Evolutionary conservation across 1,140 invertebrate genomes (phyloP), one percentile per base, ranked within the genome.

Genomic region (silkworm (Bombyx mori)): DNA sequence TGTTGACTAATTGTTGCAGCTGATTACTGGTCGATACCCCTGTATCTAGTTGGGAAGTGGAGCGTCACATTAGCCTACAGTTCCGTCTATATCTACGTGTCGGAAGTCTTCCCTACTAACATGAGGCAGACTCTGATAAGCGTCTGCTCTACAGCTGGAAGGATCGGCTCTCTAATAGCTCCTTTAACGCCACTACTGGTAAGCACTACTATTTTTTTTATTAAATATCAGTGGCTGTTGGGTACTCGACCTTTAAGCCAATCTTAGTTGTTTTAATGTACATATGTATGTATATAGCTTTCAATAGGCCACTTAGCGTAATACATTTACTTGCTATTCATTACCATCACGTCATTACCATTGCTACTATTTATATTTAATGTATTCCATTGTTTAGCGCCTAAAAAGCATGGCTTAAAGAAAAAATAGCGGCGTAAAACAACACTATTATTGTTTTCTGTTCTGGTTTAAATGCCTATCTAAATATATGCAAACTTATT

Each of bases 81-180:
- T 44, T 89, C 89, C 2, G 82, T 93, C 7, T 93, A 93, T 72
- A 90, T 93, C 66, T 92, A 92, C 68, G 92, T 92, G 4, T 90
- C 91, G 0, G 92, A 94, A 71, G 89, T 94, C 62, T 94, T 93
- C 74, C 93, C 93, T 0, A 94, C 93, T 1, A 91, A 90, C 62
- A 88, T 92, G 63, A 77, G 92, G 10, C 91, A 92, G 63, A 91
- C 91, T 7, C 73, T 93, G 9, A 86, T 93, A 18, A 90, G 91
- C 6, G 78, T 91, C 43, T 93, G 92, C 67, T 93, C 92, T 7
- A 93, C 92, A 76, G 86, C 91, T 54, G 93, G 92, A 18, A 89
- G 92, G 54, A 88, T 94, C 52, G 91, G 92, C 7, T 92, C 92
- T 3, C 90, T 93, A 78, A 69, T 93, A 51, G 91, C 92, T 45